These are phyloP conservation scores for Alsophila aescularia DNA, from an alignment of 2,888 invertebrate genomes.

Conservation along the genomic window DNA sequence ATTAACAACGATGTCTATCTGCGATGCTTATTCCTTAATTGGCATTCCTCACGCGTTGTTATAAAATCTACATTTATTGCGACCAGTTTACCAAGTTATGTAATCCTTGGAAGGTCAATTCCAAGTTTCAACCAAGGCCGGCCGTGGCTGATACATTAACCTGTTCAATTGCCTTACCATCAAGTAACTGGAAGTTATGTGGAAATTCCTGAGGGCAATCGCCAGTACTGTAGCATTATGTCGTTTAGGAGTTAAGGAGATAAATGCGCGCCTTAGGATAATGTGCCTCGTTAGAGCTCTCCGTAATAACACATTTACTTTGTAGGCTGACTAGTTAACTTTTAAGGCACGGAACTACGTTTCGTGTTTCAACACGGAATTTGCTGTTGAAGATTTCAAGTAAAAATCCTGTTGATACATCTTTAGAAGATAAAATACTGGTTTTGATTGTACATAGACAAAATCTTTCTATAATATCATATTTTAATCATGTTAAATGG, in stretches of 20 bases:
- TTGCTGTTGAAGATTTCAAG: background rate
- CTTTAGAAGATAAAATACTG: too few relatives aligned
- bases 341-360: conserved; percentile 5
- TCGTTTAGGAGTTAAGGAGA: conserved; percentile 44
- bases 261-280: conserved; percentile 40
- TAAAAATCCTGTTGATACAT: background rate
- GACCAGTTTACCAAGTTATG: conserved; percentile 61
- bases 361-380: conserved; percentile 1
- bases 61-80: conserved; percentile 52
- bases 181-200: conserved; percentile 27
- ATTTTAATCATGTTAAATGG: too few relatives aligned
- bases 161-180: conserved; percentile 37
- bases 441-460: too few relatives aligned
- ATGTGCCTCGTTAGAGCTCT: conserved; percentile 27
- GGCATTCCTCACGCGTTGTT: conserved; percentile 45
- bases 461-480: too few relatives aligned
- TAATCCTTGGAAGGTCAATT: conserved; percentile 66
- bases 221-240: conserved; percentile 48
- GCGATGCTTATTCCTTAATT: conserved; percentile 37
- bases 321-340: conserved; percentile 3
- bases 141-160: conserved; percentile 57
- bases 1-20: conserved; percentile 43
- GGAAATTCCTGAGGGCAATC: conserved; percentile 50
- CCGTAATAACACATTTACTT: conserved; percentile 10
- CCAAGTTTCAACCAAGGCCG: conserved; percentile 57